phyloP scores from a whole-genome alignment of 2,113 vertebrate species.

The Sisor rabdophorus region DNA sequence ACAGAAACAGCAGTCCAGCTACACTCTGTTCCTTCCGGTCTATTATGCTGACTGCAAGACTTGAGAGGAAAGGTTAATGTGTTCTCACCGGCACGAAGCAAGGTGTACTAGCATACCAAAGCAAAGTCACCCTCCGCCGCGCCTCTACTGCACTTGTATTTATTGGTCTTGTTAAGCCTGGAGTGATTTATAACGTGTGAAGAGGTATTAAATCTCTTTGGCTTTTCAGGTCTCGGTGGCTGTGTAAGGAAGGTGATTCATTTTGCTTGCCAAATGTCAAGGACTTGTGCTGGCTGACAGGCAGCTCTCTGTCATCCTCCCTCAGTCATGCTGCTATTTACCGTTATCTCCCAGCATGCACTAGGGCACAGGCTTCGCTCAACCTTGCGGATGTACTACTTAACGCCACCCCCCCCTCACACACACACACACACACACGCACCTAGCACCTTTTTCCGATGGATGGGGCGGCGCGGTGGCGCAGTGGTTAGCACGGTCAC shows the following conservation, averaged over 20 bases:
- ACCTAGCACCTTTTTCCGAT: neutral
- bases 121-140: conserved; percentile 17
- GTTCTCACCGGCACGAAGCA: conserved; percentile 22
- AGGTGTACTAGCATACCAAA: conserved; percentile 16
- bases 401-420: neutral
- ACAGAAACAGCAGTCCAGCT: neutral
- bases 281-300: conserved; percentile 39
- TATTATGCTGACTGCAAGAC: conserved; percentile 9
- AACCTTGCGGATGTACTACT: neutral
- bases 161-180: conserved; percentile 48
- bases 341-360: conserved; percentile 28
- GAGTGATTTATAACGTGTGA: conserved; percentile 48
- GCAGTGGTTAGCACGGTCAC: too few species aligned
- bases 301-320: conserved; percentile 32
- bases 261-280: conserved; percentile 46
- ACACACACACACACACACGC: neutral
- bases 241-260: conserved; percentile 37
- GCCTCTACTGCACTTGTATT: conserved; percentile 32
- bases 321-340: conserved; percentile 2
- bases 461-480: too few species aligned
- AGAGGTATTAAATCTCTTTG: conserved; percentile 48
- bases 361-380: neutral
- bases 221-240: conserved; percentile 37
- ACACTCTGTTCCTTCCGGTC: conserved; percentile 8
- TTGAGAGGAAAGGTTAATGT: conserved; percentile 41